Percentiles rank a stretch among this genome's conserved stretches.
Conservation (phyloP, 2,113 vertebrate genomes). For the Channa maculata region DNA sequence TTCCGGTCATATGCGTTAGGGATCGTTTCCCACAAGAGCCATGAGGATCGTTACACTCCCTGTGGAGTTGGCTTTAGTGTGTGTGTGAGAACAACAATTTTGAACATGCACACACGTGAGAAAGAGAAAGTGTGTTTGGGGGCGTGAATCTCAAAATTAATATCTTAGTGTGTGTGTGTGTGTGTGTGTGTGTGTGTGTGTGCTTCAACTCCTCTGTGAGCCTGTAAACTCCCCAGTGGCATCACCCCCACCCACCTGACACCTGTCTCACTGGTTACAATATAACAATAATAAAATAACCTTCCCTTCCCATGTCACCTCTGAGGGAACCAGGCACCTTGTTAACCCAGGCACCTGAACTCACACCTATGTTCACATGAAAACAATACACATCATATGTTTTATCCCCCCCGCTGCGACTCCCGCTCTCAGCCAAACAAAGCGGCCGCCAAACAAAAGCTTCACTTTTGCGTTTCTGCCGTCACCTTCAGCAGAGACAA, state of each 20-base stretch:
- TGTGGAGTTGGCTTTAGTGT: slow-evolving; percentile 35
- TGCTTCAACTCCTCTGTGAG: slow-evolving; percentile 65
- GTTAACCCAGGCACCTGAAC: slow-evolving; percentile 78
- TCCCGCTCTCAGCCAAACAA: slow-evolving; percentile 18
- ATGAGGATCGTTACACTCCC: slow-evolving; percentile 54
- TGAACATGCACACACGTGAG: not conserved
- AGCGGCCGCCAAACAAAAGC: slow-evolving; percentile 6
- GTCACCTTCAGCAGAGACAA: slow-evolving; percentile 2
- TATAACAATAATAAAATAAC: slow-evolving; percentile 78
- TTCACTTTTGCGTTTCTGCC: not conserved
- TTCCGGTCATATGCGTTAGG: slow-evolving; percentile 44
- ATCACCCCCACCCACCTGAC: slow-evolving; percentile 60
- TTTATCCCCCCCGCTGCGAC: slow-evolving; percentile 6
- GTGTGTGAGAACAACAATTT: slow-evolving; percentile 44
- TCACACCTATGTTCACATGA: slow-evolving; percentile 61
- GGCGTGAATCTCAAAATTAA: slow-evolving; percentile 61
- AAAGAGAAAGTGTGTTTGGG: slow-evolving; percentile 28
- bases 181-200: slow-evolving; percentile 26
- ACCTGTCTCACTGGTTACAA: slow-evolving; percentile 79
- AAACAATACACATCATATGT: slow-evolving; percentile 58
- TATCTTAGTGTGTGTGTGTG: slow-evolving; percentile 27
- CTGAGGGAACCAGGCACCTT: slow-evolving; percentile 67
- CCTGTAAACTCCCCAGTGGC: slow-evolving; percentile 65
- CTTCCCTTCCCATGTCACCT: slow-evolving; percentile 65
- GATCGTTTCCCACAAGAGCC: slow-evolving; percentile 60